These are phyloP conservation scores for Eurytoma californica DNA, from an alignment of 2,888 invertebrate genomes.

Conservation along the genomic window DNA sequence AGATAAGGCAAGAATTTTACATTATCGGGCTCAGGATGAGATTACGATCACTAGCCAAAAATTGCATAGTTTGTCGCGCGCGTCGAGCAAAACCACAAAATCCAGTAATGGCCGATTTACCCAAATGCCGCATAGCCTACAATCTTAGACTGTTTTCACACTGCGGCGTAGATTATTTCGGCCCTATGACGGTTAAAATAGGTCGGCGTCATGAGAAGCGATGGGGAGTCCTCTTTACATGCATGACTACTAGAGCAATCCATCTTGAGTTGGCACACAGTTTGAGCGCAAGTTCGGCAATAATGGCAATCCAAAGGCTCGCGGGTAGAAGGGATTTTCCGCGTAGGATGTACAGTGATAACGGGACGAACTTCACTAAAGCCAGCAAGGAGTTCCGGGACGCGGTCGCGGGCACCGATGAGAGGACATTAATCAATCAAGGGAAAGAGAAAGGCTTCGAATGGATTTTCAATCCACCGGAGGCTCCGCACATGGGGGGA, in stretches of 20 bases:
- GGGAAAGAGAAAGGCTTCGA: background rate
- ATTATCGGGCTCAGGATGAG: no score
- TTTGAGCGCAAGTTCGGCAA: constrained; percentile 12
- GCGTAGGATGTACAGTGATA: background rate
- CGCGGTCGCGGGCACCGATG: background rate
- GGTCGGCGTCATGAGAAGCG: no score
- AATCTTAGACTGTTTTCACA: no score
- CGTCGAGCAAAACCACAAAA: no score
- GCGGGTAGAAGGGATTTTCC: background rate
- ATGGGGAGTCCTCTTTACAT: no score
- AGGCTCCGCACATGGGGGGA: constrained; percentile 1
- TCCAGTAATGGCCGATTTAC: no score
- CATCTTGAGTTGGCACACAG: background rate
- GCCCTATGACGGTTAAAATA: no score
- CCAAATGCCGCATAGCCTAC: no score
- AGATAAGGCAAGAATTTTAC: no score
- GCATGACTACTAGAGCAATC: background rate
- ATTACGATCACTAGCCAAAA: background rate
- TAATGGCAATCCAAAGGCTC: constrained; percentile 4
- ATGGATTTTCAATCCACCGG: background rate
- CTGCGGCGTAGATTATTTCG: no score
- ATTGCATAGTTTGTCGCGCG: no score
- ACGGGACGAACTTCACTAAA: constrained; percentile 17
- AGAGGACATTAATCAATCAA: background rate
- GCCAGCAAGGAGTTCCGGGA: background rate